Evolutionary conservation across 1,140 invertebrate species (phyloP), one percentile per base, ranked within the genome.

Genomic region (Cryptotermes secundus): DNA sequence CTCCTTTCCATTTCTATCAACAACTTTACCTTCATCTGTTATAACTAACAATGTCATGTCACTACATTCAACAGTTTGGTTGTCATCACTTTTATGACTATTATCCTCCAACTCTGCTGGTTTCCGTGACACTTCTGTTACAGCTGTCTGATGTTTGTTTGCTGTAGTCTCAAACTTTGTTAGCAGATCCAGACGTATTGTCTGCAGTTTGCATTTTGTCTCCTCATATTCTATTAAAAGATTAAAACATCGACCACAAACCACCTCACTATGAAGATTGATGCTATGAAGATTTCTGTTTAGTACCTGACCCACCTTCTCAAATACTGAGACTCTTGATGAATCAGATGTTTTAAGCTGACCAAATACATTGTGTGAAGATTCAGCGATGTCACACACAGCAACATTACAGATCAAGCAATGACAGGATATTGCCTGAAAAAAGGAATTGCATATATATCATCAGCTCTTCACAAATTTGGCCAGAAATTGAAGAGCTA

Each of bases 21-120:
- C 59, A n/a, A 83, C 83, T 72, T 83, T 83, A 9, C 59, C 83
- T 83, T 83, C 83, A 1, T 72, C 83, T 35, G 83, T 83, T 9
- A 83, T 83, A n/a, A 83, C 83, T 38, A 72, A 26, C 19, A 24
- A 6, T 9, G 34, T 16, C 7, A 26, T 35, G 24, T 81, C 22
- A 81, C 34, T 81, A 34, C 24, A 2, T 81, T 36, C 34, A n/a
- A 22, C 9, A 16, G 80, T 36, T 22, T 35, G 53, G 49, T 72
- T 31, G 79, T 38, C 59, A 38, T 65, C 14, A 38, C 19, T 3
- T 36, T 72, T n/a, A 22, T 59, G 14, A 83, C 14, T 36, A 10
- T 26, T 59, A 19, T 49, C 31, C 3, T 72, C 59, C 19, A 36
- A 34, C 3, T 49, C 12, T 26, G 16, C 31, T 3, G 12, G n/a